Conservation (phyloP, 1,140 invertebrate genomes). For the Diuraphis noxia region DNA sequence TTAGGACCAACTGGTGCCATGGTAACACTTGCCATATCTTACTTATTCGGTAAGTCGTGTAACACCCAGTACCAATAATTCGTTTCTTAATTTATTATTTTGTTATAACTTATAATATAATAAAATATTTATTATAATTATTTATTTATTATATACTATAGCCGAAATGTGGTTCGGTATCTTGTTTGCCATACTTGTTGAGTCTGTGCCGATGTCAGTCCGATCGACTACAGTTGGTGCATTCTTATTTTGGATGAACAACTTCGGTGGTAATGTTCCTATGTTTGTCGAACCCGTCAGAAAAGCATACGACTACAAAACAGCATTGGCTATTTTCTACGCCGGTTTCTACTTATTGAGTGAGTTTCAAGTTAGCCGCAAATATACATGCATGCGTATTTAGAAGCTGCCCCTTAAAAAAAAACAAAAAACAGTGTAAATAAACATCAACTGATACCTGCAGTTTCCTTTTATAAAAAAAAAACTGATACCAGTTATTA, state of each 20-base stretch:
- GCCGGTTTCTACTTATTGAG: conserved; percentile 82
- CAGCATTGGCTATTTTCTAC: conserved; percentile 83
- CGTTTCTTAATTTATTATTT: background rate
- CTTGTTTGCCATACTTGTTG: conserved; percentile 84
- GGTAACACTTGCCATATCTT: conserved; percentile 80
- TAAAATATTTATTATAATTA: background rate
- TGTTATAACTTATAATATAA: no score
- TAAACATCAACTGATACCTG: background rate
- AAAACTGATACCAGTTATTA: background rate
- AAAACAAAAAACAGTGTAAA: background rate
- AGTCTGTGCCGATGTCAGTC: conserved; percentile 79
- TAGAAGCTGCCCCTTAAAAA: background rate
- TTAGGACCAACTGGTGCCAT: conserved; percentile 82
- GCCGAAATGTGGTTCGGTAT: conserved; percentile 94
- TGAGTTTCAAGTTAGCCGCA: conserved; percentile 62
- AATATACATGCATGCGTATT: background rate
- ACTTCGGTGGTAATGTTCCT: conserved; percentile 87
- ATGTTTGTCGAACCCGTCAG: conserved; percentile 84
- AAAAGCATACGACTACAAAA: conserved; percentile 77
- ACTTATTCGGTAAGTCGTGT: conserved; percentile 74
- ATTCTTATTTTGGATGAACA: conserved; percentile 90
- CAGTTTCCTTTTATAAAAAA: no score
- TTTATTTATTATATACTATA: conserved; percentile 59
- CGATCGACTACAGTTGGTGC: conserved; percentile 82
- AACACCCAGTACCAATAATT: background rate